A percentile compares a stretch with the other conserved stretches of the same genome.
These are phyloP conservation scores for Hexactinellida sp. DNA, from an alignment of 37 sponge, comb jelly and placozoan species.

Conservation along the genomic window DNA sequence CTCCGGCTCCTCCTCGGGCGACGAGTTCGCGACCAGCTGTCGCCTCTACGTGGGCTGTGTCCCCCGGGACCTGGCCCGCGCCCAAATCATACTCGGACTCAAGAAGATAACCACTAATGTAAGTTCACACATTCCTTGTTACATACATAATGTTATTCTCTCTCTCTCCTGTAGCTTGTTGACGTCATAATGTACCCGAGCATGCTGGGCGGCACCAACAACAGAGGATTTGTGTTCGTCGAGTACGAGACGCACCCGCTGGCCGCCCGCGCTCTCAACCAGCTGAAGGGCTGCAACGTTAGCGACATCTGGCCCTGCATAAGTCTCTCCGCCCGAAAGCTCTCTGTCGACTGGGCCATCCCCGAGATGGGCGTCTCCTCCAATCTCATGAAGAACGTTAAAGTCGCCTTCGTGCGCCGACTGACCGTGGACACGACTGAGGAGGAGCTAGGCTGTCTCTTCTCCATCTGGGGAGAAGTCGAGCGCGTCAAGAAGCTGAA, in stretches of 20 bases:
- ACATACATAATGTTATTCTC: not conserved
- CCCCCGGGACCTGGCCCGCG: not conserved
- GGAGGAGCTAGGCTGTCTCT: not conserved
- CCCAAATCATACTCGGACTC: not conserved
- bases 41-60: not conserved
- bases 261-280: constrained; percentile 17
- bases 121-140: not conserved
- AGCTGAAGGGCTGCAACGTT: not conserved
- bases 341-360: not conserved
- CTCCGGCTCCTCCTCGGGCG: not conserved
- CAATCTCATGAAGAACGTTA: not conserved
- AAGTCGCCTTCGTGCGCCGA: not conserved
- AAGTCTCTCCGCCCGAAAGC: not conserved
- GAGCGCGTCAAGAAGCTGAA: constrained; percentile 17
- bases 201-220: constrained; percentile 9
- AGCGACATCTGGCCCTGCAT: not conserved
- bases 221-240: constrained; percentile 20
- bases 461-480: constrained; percentile 22
- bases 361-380: not conserved
- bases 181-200: constrained; percentile 13
- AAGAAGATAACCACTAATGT: constrained; percentile 1
- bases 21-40: not conserved
- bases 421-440: not conserved
- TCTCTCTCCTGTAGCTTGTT: not conserved
- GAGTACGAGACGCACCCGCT: constrained; percentile 20